Evolutionary conservation across 2,113 vertebrate genomes (phyloP), one percentile per base, ranked within the genome.

Genomic region (Epinephelus moara): DNA sequence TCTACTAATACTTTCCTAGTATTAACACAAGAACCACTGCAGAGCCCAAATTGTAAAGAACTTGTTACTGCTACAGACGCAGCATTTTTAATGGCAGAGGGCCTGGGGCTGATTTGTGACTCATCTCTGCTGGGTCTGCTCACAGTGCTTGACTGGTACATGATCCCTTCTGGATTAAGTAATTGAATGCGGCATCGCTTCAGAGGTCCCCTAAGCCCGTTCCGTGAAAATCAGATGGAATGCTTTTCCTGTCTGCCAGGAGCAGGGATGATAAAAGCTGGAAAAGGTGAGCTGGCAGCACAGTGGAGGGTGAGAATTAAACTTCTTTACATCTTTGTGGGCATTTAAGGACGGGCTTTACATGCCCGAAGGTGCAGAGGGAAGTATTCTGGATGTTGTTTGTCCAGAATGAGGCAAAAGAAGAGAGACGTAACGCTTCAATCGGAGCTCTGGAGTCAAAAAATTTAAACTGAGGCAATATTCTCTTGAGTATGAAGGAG

Each of bases 131-230:
- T 49, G 23, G 30, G 63, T 23, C 13, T 59, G 55, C 53, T 76
- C 73, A 56, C 47, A 66, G 8, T 25, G 3, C 61, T 61, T 82
- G 75, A 80, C 60, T 79, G 60, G 23, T 68, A 55, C 52, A 52
- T 9, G 55, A 81, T 71, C 42, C 1, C 1, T 25, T 60, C 40
- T 47, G 73, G 72, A 80, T 55, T 2, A 74, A 70, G 52, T 21
- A 47, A 70, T 37, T 64, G 14, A 63, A 78, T 64, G 21, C 59
- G 9, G 17, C 42, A 1, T 19, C 1, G 0, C 49, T 57, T 68
- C 45, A 69, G 37, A 55, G 2, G 57, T 5, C 49, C 23, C 42
- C 23, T 45, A 15, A 70, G 21, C 19, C 47, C 11, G 4, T n/a
- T 50, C 37, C 55, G 73, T 68, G 21, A 15, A 57, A 57, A 70